These are phyloP conservation scores for Coturnix japonica DNA, from an alignment of 2,113 vertebrate genomes.

Conservation along the genomic window DNA sequence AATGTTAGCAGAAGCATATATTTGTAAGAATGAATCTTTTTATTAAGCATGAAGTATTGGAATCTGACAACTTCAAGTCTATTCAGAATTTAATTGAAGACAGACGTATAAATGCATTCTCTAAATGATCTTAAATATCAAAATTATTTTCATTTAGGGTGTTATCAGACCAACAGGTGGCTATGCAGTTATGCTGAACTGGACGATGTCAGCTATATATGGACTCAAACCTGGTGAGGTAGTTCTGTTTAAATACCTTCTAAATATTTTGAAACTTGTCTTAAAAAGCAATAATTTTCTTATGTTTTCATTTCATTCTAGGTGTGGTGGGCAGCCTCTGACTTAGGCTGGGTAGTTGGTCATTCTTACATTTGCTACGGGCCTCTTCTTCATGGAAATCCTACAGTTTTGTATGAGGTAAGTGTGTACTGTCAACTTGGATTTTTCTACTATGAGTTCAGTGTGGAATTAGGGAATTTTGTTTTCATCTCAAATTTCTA, in stretches of 20 bases:
- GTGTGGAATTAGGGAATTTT: neutral
- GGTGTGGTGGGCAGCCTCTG: slow-evolving; percentile 99
- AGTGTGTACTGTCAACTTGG: neutral
- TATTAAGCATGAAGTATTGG: neutral
- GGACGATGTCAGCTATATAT: slow-evolving; percentile 96
- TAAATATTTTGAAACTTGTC: neutral
- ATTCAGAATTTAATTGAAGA: neutral
- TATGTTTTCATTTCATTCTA: slow-evolving; percentile 66
- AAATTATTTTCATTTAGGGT: slow-evolving; percentile 79
- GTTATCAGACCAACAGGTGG: slow-evolving; percentile 92
- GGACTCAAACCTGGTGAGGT: slow-evolving; percentile 93
- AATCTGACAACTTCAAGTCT: neutral
- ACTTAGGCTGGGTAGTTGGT: slow-evolving; percentile 98
- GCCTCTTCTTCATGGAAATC: slow-evolving; percentile 93
- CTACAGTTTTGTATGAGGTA: slow-evolving; percentile 95
- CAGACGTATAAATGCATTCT: neutral
- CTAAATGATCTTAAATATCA: neutral
- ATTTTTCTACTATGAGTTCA: neutral
- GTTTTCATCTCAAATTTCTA: neutral
- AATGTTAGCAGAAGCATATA: neutral
- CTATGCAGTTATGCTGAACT: slow-evolving; percentile 96
- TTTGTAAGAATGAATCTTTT: neutral
- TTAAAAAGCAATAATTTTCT: neutral
- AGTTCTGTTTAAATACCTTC: slow-evolving; percentile 58
- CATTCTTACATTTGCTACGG: slow-evolving; percentile 98